Conservation (phyloP, 2,797 vertebrate species). For the Spondyliosoma cantharus region DNA sequence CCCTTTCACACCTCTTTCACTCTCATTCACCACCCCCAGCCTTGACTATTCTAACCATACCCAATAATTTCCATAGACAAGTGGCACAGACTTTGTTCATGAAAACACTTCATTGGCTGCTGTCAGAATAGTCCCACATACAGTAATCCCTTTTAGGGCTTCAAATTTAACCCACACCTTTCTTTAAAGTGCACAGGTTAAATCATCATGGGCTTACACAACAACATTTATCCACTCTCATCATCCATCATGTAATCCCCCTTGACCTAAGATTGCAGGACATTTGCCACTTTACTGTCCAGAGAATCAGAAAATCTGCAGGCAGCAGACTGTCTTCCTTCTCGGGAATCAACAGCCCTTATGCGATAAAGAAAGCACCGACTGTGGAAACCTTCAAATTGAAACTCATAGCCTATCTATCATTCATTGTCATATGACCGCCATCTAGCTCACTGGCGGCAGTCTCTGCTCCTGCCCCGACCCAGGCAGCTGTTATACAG, state of each 20-base stretch:
- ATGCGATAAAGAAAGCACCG: conserved; percentile 59
- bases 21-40: conserved; percentile 3
- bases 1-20: conserved; percentile 4
- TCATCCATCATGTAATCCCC: conserved; percentile 53
- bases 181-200: conserved; percentile 14
- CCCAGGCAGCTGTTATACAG: conserved; percentile 24
- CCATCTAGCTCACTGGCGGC: conserved; percentile 29
- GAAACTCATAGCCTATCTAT: conserved; percentile 62
- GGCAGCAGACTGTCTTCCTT: conserved; percentile 41
- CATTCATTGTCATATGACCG: conserved; percentile 54
- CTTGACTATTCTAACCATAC: conserved; percentile 7
- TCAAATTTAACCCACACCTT: not conserved
- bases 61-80: conserved; percentile 11
- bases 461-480: conserved; percentile 14
- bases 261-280: conserved; percentile 43
- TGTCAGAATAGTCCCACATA: conserved; percentile 2
- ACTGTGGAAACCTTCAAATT: conserved; percentile 70
- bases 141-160: not conserved
- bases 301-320: conserved; percentile 49
- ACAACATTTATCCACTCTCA: conserved; percentile 40
- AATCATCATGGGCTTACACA: conserved; percentile 26
- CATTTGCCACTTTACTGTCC: conserved; percentile 25
- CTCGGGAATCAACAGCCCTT: conserved; percentile 20
- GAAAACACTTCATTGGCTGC: conserved; percentile 1
- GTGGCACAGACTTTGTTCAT: conserved; percentile 1